phyloP scores from a whole-genome alignment of 1,140 invertebrate species.

The Drosophila hydei region DNA sequence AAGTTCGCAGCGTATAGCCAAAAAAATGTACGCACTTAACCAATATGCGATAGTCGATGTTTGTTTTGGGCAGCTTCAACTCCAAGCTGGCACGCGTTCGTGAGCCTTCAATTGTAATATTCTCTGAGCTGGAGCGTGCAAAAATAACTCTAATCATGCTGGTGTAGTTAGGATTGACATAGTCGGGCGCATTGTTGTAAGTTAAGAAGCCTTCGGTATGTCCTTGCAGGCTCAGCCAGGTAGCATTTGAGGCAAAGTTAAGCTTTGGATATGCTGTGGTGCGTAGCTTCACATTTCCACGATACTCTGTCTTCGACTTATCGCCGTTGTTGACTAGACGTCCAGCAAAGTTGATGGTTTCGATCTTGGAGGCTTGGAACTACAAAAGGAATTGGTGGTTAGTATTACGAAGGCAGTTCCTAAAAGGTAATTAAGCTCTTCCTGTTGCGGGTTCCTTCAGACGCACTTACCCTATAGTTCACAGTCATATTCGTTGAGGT shows the following conservation, averaged over 20 bases:
- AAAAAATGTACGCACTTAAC: conserved; percentile 70
- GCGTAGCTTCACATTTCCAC: conserved; percentile 87
- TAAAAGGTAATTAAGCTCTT: no score
- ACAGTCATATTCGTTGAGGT: conserved; percentile 84
- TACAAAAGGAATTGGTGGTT: conserved; percentile 85
- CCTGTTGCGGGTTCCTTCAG: no score
- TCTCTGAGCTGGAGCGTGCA: conserved; percentile 85
- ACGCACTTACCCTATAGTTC: conserved; percentile 86
- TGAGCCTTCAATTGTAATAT: conserved; percentile 67
- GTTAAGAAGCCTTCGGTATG: conserved; percentile 75
- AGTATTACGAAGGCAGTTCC: no score
- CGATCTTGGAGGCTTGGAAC: conserved; percentile 87
- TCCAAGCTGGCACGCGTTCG: conserved; percentile 79
- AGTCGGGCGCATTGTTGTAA: conserved; percentile 75
- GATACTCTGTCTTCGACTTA: conserved; percentile 86
- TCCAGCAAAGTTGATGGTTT: conserved; percentile 88
- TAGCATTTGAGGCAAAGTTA: conserved; percentile 88
- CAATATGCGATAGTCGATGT: conserved; percentile 83
- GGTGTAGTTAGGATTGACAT: conserved; percentile 85
- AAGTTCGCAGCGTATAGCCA: neutral
- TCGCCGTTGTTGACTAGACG: conserved; percentile 87
- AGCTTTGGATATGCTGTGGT: conserved; percentile 90
- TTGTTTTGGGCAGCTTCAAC: conserved; percentile 78
- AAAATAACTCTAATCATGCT: conserved; percentile 85
- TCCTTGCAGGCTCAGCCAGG: conserved; percentile 72